Percentiles rank a stretch among this genome's conserved stretches.
Conservation (phyloP, 2,113 vertebrate species). For the Thermophis baileyi region DNA sequence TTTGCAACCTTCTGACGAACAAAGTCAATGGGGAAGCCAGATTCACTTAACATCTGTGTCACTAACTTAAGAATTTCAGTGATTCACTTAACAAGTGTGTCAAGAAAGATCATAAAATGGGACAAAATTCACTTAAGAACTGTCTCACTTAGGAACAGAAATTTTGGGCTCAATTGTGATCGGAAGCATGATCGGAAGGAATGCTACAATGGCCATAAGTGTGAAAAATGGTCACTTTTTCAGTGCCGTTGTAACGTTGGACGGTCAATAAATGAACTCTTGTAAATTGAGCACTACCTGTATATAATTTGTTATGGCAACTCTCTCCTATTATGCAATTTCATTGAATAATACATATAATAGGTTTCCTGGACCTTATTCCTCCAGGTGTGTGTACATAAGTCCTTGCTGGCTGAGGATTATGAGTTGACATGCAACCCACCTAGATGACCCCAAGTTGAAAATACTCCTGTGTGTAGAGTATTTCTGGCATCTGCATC, state of each 20-base stretch:
- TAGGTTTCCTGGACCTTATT: neutral
- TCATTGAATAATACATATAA: neutral
- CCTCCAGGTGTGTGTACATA: neutral
- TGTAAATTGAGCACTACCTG: neutral
- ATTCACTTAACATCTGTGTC: neutral
- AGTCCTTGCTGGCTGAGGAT: neutral
- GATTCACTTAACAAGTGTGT: neutral
- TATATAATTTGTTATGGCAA: neutral
- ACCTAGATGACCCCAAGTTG: neutral
- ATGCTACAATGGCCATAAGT: neutral
- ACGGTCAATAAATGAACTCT: neutral
- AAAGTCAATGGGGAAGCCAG: neutral
- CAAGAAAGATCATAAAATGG: neutral
- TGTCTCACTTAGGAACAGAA: neutral
- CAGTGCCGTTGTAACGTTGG: neutral
- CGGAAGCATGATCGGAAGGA: neutral
- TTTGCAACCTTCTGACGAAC: neutral
- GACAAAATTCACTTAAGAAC: neutral
- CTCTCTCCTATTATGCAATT: neutral
- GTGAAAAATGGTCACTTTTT: neutral
- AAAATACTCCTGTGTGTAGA: neutral
- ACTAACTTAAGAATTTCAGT: neutral
- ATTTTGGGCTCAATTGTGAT: neutral
- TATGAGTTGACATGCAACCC: neutral
- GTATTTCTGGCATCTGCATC: neutral